A percentile compares a stretch with the other conserved stretches of the same genome.
These are phyloP conservation scores for Catocala sponsa DNA, from an alignment of 2,888 invertebrate genomes.

Conservation along the genomic window DNA sequence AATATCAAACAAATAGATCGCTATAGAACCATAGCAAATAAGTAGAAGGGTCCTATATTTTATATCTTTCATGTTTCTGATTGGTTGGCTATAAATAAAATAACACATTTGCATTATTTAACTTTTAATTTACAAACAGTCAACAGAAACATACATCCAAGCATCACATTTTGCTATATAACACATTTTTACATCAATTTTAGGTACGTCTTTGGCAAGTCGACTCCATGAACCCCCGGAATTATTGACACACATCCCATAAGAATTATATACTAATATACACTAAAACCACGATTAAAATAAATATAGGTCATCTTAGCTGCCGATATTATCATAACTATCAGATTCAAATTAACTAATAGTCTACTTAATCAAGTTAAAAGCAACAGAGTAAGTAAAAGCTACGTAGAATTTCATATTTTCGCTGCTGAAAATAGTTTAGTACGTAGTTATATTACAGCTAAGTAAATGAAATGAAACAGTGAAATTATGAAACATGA, in stretches of 20 bases:
- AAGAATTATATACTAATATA: slow-evolving; percentile 42
- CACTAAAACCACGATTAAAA: slow-evolving; percentile 49
- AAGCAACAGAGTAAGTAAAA: slow-evolving; percentile 45
- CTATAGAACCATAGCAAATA: too few relatives aligned
- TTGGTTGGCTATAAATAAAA: slow-evolving; percentile 37
- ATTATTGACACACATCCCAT: slow-evolving; percentile 34
- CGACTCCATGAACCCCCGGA: slow-evolving; percentile 56
- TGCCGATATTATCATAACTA: slow-evolving; percentile 41
- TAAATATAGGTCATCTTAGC: slow-evolving; percentile 53
- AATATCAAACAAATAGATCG: too few relatives aligned
- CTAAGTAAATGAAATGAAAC: slow-evolving; percentile 40
- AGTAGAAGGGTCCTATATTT: too few relatives aligned
- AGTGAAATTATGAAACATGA: slow-evolving; percentile 42
- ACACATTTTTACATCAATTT: slow-evolving; percentile 66
- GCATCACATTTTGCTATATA: slow-evolving; percentile 67
- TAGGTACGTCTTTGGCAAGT: slow-evolving; percentile 77
- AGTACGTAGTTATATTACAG: slow-evolving; percentile 25
- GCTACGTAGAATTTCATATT: slow-evolving; percentile 41
- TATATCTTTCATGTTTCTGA: not conserved
- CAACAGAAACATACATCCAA: slow-evolving; percentile 75
- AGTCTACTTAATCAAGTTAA: slow-evolving; percentile 53
- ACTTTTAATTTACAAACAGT: slow-evolving; percentile 81
- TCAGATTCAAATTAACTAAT: slow-evolving; percentile 51
- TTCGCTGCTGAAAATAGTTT: slow-evolving; percentile 30
- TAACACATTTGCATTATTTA: slow-evolving; percentile 46